Evolutionary conservation across 2,888 invertebrate species (phyloP).

Genomic region (Eudasyphora cyanicolor): DNA sequence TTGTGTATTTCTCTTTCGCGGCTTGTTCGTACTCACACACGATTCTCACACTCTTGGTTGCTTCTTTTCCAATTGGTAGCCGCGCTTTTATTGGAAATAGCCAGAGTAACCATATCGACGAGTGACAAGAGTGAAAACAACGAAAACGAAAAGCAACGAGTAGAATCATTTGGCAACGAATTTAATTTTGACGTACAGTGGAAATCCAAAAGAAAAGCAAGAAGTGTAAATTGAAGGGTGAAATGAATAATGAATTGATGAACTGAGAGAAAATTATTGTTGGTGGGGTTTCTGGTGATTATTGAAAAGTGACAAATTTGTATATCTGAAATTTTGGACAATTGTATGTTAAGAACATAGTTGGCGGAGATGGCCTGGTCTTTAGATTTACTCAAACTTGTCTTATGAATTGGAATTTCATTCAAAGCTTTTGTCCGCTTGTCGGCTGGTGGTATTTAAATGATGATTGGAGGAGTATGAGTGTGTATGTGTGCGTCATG

Average conservation of each 20-base stretch:
- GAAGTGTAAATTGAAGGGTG: not conserved
- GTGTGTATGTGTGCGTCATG: not conserved
- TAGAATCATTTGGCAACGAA: not conserved
- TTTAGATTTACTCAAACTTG: not conserved
- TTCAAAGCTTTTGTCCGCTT: not conserved
- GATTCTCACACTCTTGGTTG: constrained; percentile 42
- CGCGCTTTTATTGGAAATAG: constrained; percentile 60
- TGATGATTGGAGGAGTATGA: not conserved
- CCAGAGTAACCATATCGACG: constrained; percentile 36
- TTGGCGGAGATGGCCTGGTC: constrained; percentile 6
- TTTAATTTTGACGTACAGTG: not conserved
- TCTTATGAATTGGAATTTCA: not conserved
- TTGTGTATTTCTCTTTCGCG: constrained; percentile 59
- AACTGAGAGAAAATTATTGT: no score
- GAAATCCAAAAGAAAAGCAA: not conserved
- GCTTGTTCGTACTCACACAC: constrained; percentile 29
- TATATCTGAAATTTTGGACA: not conserved
- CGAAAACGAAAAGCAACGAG: constrained; percentile 10
- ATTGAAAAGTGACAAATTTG: not conserved
- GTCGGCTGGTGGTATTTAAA: constrained; percentile 27
- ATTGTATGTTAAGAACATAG: constrained; percentile 1
- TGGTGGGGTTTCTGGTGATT: not conserved
- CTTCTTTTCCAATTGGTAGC: constrained; percentile 43
- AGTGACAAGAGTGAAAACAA: constrained; percentile 36
- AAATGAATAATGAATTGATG: not conserved